Evolutionary conservation across 2,888 invertebrate genomes (phyloP), one percentile per base, ranked within the genome.

Genomic region (Pogonocherus hispidulus): DNA sequence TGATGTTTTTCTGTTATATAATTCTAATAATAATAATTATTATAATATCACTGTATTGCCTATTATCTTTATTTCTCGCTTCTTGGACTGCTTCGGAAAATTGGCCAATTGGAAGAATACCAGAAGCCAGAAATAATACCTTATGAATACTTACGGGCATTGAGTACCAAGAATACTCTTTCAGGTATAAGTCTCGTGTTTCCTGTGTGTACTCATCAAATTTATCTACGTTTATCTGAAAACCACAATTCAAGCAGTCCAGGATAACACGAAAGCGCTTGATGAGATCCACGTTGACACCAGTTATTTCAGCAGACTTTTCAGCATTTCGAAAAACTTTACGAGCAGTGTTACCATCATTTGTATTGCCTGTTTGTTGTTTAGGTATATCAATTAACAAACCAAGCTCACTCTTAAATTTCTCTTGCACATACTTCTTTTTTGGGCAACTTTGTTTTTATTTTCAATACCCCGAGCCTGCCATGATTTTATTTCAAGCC

Each of bases 361-460:
- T 54, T 18, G 54, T 54, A 22, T 54, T 54, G 35, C 54, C 35
- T 18, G 54, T 35, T 54, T 54, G 32, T 35, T 54, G 54, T 54
- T 32, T 54, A 14, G 35, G 54, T 14, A 54, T 54, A 35, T 54
- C 54, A 16, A 54, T 18, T 18, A 54, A 54, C 35, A 54, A 18
- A 54, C 54, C 54, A 3, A 54, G 18, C 35, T 35, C 54, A 8
- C 19, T 19, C 35, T 54, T 54, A 35, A 54, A 54, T 35, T 35
- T 54, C 9, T 54, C 54, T 54, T 54, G 54, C 14, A 54, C 35
- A 54, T 54, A 35, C 19, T 54, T 54, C 35, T 54, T 23, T 54
- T 35, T 54, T 54, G 16, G 19, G 2, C 32, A 32, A 54, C 35
- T 54, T 35, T 32, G 4, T 54, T 35, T 54, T 54, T 54, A 32